Base-by-base conservation (phyloP, 1,140 invertebrate genomes). In the Anoplolepis gracilipes region DNA sequence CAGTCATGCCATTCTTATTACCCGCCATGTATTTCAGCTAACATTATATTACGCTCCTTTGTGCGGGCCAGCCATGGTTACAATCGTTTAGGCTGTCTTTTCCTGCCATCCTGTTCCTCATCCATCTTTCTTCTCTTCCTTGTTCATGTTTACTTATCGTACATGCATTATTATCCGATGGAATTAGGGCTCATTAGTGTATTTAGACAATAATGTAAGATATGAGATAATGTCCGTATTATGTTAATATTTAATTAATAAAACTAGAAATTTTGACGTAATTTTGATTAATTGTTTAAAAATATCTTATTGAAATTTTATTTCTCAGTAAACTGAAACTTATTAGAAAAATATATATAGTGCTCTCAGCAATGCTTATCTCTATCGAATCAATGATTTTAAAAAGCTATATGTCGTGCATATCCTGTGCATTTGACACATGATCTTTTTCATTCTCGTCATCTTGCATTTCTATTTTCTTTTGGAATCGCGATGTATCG, bases 21-120 rank as follows among this genome's bases (percentile, higher is more conserved):
- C 33, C 7, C 33, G 46, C 61, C 42, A 78, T 49, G 22, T 64
- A 77, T 75, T 75, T 39, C 25, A 61, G 53, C 33, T 42, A 53
- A 81, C 65, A 59, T 81, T 81, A 70, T 82, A 82, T 82, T 73
- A 82, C 53, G 73, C 19, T 39, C 77, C 62, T 81, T 81, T 59
- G 67, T 84, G 59, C 42, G 33, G 19, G 7, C 57, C 53, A 42
- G 53, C 36, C 8, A 8, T 39, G 55, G 53, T 82, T 59, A 72
- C 53, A 82, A 82, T 72, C 65, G 59, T 82, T 82, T 55, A 36
- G 19, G 33, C 39, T 82, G 53, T 73, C 53, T 65, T 4, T 72
- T 19, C 13, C 33, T 57, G 28, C 33, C 49, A 33, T 72, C 65
- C 73, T 25, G 16, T 59, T 57, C 0, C 33, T n/a, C 30, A 70